Percentiles rank a stretch among this genome's conserved stretches.
Evolutionary conservation across 2,113 vertebrate species (phyloP).

Genomic region (Engraulis encrasicolus): DNA sequence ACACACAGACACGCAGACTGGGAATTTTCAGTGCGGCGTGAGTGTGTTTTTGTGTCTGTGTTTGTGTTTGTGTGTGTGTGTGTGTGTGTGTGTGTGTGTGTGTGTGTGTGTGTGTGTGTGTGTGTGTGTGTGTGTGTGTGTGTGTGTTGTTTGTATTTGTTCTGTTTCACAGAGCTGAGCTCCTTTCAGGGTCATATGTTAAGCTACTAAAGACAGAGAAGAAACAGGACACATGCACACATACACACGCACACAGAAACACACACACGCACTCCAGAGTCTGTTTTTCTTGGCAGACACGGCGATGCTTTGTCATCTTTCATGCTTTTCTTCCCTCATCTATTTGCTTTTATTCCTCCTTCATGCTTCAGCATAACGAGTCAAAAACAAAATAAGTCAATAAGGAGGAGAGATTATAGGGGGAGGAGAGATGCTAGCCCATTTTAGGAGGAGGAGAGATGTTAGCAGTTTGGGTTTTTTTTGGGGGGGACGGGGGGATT

Average conservation of each 20-base stretch:
- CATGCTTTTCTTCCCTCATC: not conserved
- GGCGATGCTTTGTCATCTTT: not conserved
- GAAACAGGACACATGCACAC: not conserved
- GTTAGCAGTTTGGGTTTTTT: too few species aligned
- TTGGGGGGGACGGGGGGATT: too few species aligned
- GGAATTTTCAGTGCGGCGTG: not conserved
- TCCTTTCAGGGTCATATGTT: not conserved
- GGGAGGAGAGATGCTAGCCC: too few species aligned
- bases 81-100: too few species aligned
- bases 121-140: too few species aligned
- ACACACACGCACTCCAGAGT: too few species aligned
- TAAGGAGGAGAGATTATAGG: too few species aligned
- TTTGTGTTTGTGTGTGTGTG: too few species aligned
- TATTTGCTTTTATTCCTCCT: not conserved
- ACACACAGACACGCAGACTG: slow-evolving; percentile 1
- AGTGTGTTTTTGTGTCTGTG: too few species aligned
- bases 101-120: too few species aligned
- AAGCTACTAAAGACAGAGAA: not conserved
- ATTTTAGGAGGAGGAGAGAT: too few species aligned
- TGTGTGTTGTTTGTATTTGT: not conserved
- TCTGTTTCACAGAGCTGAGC: not conserved
- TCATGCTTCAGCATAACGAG: not conserved
- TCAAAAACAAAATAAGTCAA: not conserved
- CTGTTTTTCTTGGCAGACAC: too few species aligned
- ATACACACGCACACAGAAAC: not conserved